These are phyloP conservation scores for Epinotia nisella DNA, from an alignment of 2,888 invertebrate genomes.

Conservation along the genomic window DNA sequence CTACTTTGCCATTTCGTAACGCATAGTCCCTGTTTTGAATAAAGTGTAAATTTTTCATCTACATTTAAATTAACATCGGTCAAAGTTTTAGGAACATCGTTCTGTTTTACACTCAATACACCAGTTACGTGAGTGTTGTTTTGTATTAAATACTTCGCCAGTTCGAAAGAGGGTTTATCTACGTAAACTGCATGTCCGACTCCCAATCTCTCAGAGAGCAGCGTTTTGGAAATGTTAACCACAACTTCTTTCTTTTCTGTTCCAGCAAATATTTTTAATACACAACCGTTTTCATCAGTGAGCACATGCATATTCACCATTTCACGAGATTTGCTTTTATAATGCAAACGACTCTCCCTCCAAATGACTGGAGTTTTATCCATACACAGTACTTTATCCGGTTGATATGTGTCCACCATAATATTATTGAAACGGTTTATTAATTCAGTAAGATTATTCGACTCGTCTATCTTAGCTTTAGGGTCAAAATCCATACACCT, in stretches of 20 bases:
- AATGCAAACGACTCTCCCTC: conserved; percentile 1
- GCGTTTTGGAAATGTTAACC: conserved; percentile 20
- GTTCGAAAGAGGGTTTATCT: conserved; percentile 20
- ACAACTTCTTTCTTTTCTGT: conserved; percentile 3
- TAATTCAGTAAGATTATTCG: conserved; percentile 13
- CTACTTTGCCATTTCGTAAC: conserved; percentile 27
- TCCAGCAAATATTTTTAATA: conserved; percentile 28
- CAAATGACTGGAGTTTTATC: conserved; percentile 19
- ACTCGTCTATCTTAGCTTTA: neutral
- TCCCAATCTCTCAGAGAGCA: conserved; percentile 20
- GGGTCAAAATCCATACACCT: conserved; percentile 26
- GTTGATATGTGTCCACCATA: conserved; percentile 7
- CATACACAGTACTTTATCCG: conserved; percentile 28
- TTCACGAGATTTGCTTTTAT: neutral
- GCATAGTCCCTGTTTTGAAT: conserved; percentile 32
- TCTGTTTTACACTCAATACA: conserved; percentile 3
- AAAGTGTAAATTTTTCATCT: conserved; percentile 19
- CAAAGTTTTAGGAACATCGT: conserved; percentile 11
- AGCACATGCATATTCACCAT: conserved; percentile 23
- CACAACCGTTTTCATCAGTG: conserved; percentile 27
- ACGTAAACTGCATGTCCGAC: conserved; percentile 35
- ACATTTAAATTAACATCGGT: neutral
- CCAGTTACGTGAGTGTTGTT: conserved; percentile 36
- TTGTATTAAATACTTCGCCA: conserved; percentile 30
- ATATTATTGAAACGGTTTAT: conserved; percentile 29